Percentiles rank a stretch among this genome's conserved stretches.
Conservation (phyloP, 1,140 invertebrate genomes). For the Cheumatopsyche charites region DNA sequence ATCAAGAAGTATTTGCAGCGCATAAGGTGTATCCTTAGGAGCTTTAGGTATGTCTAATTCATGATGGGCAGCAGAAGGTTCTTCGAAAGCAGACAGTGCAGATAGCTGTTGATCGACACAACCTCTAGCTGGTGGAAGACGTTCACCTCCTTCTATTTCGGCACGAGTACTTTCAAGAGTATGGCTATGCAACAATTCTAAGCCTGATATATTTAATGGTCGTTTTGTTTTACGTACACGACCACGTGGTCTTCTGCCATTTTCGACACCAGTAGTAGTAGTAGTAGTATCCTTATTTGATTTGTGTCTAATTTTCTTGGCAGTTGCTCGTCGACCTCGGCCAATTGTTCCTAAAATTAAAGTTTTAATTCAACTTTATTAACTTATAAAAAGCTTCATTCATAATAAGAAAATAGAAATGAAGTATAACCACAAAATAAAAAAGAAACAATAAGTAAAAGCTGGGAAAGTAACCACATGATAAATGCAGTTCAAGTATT, state of each 20-base stretch:
- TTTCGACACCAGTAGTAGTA: conserved; percentile 52
- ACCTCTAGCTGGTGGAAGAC: conserved; percentile 81
- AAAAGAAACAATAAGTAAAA: too few species aligned
- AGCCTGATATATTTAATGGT: conserved; percentile 70
- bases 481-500: too few species aligned
- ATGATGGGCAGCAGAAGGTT: conserved; percentile 68
- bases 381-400: too few species aligned
- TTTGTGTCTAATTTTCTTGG: conserved; percentile 41
- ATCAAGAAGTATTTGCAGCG: conserved; percentile 84
- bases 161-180: conserved; percentile 82
- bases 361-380: background rate
- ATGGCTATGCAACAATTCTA: conserved; percentile 89
- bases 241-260: conserved; percentile 53
- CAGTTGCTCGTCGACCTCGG: conserved; percentile 33
- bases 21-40: conserved; percentile 80
- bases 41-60: conserved; percentile 81
- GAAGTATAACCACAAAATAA: too few species aligned
- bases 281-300: conserved; percentile 14
- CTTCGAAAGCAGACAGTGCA: conserved; percentile 67
- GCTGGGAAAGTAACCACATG: too few species aligned
- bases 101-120: conserved; percentile 90
- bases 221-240: conserved; percentile 54
- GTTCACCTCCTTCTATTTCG: conserved; percentile 66
- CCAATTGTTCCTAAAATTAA: conserved; percentile 26
- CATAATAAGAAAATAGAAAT: too few species aligned